A percentile compares a stretch with the other conserved stretches of the same genome.
These are phyloP conservation scores for Alectura lathami DNA, from an alignment of 2,113 vertebrate genomes.

Conservation along the genomic window DNA sequence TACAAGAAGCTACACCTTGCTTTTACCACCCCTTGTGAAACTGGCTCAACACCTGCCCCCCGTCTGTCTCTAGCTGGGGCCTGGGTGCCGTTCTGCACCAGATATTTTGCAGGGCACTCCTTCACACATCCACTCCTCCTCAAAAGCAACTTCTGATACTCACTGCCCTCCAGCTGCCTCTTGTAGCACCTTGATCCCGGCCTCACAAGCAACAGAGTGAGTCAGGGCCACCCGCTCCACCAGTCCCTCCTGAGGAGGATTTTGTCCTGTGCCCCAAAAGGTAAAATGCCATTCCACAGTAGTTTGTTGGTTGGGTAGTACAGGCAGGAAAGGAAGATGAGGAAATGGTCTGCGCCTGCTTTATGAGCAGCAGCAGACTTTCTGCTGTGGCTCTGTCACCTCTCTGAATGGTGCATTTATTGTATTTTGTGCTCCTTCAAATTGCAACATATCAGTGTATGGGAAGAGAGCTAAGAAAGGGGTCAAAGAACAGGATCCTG, in stretches of 20 bases:
- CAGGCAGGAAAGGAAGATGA: neutral
- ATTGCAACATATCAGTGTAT: neutral
- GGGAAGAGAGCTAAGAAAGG: neutral
- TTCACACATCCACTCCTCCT: neutral
- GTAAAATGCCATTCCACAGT: neutral
- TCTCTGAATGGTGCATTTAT: neutral
- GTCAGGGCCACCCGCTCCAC: neutral
- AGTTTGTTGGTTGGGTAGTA: neutral
- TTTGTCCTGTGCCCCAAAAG: neutral
- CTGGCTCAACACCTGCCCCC: neutral
- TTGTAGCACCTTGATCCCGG: neutral
- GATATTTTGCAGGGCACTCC: neutral
- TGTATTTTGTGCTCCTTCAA: neutral
- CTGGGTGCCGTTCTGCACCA: neutral
- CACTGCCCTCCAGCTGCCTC: neutral
- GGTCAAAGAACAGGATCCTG: neutral
- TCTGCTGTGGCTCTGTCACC: neutral
- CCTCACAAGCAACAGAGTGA: neutral
- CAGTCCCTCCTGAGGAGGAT: neutral
- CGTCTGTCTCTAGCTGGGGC: neutral
- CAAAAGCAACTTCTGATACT: neutral
- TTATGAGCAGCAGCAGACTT: neutral
- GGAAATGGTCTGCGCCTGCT: neutral
- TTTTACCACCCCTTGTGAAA: neutral
- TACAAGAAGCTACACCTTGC: neutral